Evolutionary conservation across 2,113 vertebrate species (phyloP).

Genomic region (Grammomys surdaster): DNA sequence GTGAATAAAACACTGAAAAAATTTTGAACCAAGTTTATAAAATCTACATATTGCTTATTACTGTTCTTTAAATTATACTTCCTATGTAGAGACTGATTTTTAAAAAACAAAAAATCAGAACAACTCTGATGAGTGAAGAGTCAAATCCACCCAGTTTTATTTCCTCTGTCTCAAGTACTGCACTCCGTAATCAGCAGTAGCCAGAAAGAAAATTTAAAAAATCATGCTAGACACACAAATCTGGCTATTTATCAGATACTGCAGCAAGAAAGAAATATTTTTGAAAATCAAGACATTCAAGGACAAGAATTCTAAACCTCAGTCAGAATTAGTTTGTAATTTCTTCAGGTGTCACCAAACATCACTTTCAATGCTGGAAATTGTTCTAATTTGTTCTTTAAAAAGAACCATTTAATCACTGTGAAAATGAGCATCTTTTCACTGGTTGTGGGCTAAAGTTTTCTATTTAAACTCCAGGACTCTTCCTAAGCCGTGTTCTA

Average conservation of each 20-base stretch:
- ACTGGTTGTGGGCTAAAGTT: background rate
- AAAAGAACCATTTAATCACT: conserved; percentile 40
- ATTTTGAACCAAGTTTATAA: background rate
- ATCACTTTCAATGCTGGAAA: conserved; percentile 37
- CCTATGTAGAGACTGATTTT: background rate
- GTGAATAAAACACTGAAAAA: background rate
- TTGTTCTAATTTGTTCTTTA: conserved; percentile 31
- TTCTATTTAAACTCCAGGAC: conserved; percentile 20
- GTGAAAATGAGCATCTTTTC: background rate
- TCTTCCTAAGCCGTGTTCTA: background rate
- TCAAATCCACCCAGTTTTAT: conserved; percentile 12
- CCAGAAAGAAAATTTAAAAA: conserved; percentile 55
- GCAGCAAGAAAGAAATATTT: conserved; percentile 35
- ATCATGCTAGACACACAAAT: background rate
- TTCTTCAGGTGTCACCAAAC: conserved; percentile 17
- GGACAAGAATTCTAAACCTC: conserved; percentile 13
- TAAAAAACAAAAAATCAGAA: background rate
- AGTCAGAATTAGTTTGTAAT: conserved; percentile 28
- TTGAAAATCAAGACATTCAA: conserved; percentile 30
- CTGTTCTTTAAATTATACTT: background rate
- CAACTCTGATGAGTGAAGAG: background rate
- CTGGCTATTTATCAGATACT: conserved; percentile 34
- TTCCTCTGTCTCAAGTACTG: background rate
- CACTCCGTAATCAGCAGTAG: conserved; percentile 4
- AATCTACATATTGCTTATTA: background rate